These are phyloP conservation scores for Pammene fasciana DNA, from an alignment of 2,888 invertebrate species.

Conservation along the genomic window DNA sequence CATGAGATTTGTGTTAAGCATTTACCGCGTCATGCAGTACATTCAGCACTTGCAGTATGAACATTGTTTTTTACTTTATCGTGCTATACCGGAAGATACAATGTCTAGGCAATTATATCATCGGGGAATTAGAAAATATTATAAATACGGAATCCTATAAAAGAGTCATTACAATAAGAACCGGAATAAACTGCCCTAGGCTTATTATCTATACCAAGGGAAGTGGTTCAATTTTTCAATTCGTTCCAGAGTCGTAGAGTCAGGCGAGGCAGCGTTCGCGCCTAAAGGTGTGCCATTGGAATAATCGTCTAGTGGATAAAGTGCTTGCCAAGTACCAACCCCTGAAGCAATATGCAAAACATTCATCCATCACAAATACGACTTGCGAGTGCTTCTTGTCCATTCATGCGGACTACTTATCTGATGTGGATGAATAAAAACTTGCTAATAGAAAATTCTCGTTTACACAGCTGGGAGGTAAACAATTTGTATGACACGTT, in stretches of 20 bases:
- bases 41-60: conserved; percentile 2
- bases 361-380: conserved; percentile 47
- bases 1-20: conserved; percentile 54
- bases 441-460: conserved; percentile 29
- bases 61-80: conserved; percentile 1
- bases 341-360: conserved; percentile 44
- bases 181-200: conserved; percentile 63
- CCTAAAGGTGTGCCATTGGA: conserved; percentile 45
- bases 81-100: no score
- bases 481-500: conserved; percentile 45
- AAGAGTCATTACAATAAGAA: conserved; percentile 63
- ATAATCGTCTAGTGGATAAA: conserved; percentile 33
- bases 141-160: conserved; percentile 6
- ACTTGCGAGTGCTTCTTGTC: conserved; percentile 36
- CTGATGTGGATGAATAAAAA: conserved; percentile 42
- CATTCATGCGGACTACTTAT: conserved; percentile 40
- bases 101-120: background rate
- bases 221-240: conserved; percentile 74
- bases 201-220: conserved; percentile 56
- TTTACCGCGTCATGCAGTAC: conserved; percentile 46
- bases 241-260: conserved; percentile 44
- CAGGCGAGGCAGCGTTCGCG: conserved; percentile 39
- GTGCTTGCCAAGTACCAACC: conserved; percentile 41
- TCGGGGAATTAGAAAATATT: background rate
- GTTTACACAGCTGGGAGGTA: conserved; percentile 24